Conservation (phyloP, 2,888 invertebrate genomes). For the Apamea anceps region DNA sequence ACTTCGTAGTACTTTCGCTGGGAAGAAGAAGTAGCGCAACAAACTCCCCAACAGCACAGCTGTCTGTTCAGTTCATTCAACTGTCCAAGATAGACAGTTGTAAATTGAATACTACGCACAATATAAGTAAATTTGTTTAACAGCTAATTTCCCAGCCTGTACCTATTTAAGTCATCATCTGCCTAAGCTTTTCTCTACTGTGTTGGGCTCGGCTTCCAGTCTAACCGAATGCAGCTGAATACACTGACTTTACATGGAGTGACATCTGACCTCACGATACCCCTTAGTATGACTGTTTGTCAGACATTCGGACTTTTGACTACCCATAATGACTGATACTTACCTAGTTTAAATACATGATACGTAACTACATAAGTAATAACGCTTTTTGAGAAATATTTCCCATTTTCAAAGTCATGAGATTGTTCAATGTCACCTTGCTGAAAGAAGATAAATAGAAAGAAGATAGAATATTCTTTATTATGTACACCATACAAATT, state of each 20-base stretch:
- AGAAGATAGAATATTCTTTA: no score
- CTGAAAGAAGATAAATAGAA: no score
- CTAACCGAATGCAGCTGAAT: background rate
- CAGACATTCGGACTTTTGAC: background rate
- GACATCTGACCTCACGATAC: background rate
- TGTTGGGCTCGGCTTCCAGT: background rate
- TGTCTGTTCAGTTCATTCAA: background rate
- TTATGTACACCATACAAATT: no score
- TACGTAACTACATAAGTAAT: background rate
- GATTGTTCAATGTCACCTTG: background rate
- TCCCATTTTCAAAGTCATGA: background rate
- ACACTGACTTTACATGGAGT: background rate
- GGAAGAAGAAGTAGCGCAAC: no score
- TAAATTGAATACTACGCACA: background rate
- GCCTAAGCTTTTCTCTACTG: background rate
- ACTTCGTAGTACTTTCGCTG: no score
- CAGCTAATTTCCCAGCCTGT: background rate
- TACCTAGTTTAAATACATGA: background rate
- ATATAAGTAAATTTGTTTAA: background rate
- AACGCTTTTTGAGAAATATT: background rate
- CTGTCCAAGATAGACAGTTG: background rate
- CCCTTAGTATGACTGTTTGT: background rate
- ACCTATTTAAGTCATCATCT: background rate
- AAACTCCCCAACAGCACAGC: no score
- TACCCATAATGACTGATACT: background rate